Evolutionary conservation across 2,888 invertebrate genomes (phyloP).

Genomic region (Coremacera marginata): DNA sequence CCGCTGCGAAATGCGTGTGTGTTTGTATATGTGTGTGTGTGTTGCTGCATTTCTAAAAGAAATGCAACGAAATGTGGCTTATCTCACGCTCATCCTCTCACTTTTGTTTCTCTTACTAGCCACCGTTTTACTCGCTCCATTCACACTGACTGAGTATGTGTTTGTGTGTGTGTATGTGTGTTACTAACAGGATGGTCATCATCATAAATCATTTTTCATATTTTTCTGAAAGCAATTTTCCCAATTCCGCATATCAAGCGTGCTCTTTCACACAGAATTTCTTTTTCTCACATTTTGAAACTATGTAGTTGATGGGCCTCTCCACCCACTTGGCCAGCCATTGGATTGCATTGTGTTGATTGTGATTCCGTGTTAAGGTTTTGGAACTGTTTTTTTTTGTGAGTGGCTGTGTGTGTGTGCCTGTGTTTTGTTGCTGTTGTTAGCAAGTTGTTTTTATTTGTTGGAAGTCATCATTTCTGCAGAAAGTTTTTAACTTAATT

Average conservation of each 20-base stretch:
- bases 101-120: neutral
- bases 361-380: slow-evolving; percentile 6
- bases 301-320: too few relatives aligned
- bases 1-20: slow-evolving; percentile 19
- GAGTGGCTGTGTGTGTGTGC: neutral
- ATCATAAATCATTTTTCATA: slow-evolving; percentile 44
- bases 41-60: neutral
- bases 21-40: slow-evolving; percentile 1
- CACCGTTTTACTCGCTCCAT: neutral
- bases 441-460: neutral
- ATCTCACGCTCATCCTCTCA: neutral
- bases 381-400: neutral
- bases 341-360: neutral
- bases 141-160: too few relatives aligned
- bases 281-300: too few relatives aligned
- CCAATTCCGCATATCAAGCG: neutral
- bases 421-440: slow-evolving; percentile 1
- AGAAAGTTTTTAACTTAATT: too few relatives aligned
- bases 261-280: neutral
- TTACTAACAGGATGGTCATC: slow-evolving; percentile 26
- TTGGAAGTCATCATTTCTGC: neutral
- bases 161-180: neutral
- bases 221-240: slow-evolving; percentile 41
- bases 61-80: neutral
- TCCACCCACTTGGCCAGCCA: neutral